These are phyloP conservation scores for Aleiodes leptofemur DNA, from an alignment of 2,888 invertebrate genomes.

Conservation along the genomic window DNA sequence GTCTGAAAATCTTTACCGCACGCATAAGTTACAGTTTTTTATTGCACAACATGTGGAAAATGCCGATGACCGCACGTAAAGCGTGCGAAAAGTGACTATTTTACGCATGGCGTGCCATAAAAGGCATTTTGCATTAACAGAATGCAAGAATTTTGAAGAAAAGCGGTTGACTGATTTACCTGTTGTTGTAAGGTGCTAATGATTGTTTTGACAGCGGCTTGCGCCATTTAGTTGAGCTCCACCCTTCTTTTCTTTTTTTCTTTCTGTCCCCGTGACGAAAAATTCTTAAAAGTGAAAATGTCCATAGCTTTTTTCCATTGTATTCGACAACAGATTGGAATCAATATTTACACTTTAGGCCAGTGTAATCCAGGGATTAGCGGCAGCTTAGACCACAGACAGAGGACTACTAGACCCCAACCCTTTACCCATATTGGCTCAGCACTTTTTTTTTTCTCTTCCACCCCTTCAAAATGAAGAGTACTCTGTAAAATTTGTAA, in stretches of 20 bases:
- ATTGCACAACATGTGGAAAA: too few relatives aligned
- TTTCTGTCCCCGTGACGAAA: background rate
- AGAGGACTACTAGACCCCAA: constrained; percentile 55
- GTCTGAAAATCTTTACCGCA: too few relatives aligned
- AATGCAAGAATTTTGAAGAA: background rate
- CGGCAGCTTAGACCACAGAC: constrained; percentile 58
- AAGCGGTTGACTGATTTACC: constrained; percentile 2
- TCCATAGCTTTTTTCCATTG: constrained; percentile 59
- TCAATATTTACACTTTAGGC: constrained; percentile 72
- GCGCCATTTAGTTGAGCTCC: constrained; percentile 50
- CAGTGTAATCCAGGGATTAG: constrained; percentile 69
- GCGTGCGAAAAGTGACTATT: too few relatives aligned
- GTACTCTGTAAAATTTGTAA: background rate
- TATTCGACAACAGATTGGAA: constrained; percentile 66
- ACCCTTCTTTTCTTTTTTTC: constrained; percentile 1
- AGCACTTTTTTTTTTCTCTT: constrained; percentile 32
- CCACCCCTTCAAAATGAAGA: background rate
- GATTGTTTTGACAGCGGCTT: constrained; percentile 71
- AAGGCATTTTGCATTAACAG: background rate
- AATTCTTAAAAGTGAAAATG: constrained; percentile 49
- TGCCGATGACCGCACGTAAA: too few relatives aligned
- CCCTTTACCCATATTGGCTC: constrained; percentile 61
- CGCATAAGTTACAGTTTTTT: too few relatives aligned
- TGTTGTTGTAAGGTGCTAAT: constrained; percentile 60
- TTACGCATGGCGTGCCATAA: background rate